Evolutionary conservation across 2,888 invertebrate species (phyloP), one percentile per base, ranked within the genome.

Genomic region (Hanleya hanleyi): DNA sequence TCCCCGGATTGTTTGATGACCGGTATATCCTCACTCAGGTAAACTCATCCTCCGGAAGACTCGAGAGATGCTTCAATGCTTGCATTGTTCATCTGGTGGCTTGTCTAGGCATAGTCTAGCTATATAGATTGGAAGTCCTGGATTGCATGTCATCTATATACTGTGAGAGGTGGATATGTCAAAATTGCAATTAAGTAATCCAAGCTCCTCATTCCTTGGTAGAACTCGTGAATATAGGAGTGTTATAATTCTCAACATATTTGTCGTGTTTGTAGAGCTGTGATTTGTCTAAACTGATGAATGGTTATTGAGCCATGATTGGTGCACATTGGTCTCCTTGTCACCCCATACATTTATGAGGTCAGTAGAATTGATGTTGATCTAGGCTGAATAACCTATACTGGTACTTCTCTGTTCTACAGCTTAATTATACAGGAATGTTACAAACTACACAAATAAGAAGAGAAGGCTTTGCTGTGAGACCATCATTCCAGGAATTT

Each of bases 371-470:
- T n/a, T n/a, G n/a, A n/a, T n/a, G 7, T 22, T 47, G 7, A 47
- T 47, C 47, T 47, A n/a, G n/a, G n/a, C n/a, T n/a, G n/a, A n/a
- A n/a, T n/a, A n/a, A n/a, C n/a, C n/a, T n/a, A n/a, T n/a, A n/a
- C n/a, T n/a, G n/a, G n/a, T n/a, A n/a, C n/a, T n/a, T n/a, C n/a
- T n/a, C n/a, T n/a, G n/a, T n/a, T n/a, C 77, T 78, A 70, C 75
- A 89, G 88, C 75, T 90, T 6, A 79, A 88, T 37, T 90, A 90
- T 76, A 89, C 89, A 51, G 90, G 90, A 6, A 88, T 90, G 87
- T 76, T 90, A 74, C 86, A 89, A 74, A 90, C 90, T 2, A 87
- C 85, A 1, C 87, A 89, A 73, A 90, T 89, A 38, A 79, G 90
- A 36, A 77, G 88, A 69, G 88, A 89, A 73, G 89, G 90, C 0